Conservation (phyloP, 2,888 invertebrate genomes). For the Girardia tigrina region DNA sequence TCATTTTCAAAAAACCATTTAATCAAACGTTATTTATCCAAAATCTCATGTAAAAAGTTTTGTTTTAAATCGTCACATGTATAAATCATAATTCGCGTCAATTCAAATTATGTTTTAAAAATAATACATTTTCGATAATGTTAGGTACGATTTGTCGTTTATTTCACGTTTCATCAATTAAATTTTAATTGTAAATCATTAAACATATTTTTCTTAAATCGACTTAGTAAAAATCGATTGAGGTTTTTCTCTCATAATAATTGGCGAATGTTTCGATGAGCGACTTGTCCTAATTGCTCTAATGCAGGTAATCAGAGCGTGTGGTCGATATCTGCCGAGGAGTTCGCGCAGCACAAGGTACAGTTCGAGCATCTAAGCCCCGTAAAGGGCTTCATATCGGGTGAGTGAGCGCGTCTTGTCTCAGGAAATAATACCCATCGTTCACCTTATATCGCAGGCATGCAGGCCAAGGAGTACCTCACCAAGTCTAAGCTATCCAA, state of each 20-base stretch:
- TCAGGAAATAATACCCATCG: too few relatives aligned
- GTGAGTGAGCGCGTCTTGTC: neutral
- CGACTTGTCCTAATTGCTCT: too few relatives aligned
- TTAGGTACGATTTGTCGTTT: neutral
- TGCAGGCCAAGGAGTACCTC: neutral
- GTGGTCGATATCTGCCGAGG: neutral
- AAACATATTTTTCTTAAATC: too few relatives aligned
- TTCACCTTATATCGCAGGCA: neutral
- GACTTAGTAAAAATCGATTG: too few relatives aligned
- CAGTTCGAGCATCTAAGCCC: neutral
- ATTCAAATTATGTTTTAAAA: neutral
- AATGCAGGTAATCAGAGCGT: neutral
- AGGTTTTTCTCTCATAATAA: too few relatives aligned
- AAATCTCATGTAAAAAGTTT: too few relatives aligned
- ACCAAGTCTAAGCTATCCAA: neutral
- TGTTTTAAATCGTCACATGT: neutral
- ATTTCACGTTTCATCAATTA: too few relatives aligned
- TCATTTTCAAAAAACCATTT: too few relatives aligned
- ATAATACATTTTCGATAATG: neutral
- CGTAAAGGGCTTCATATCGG: neutral
- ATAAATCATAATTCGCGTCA: neutral
- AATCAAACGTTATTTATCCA: too few relatives aligned
- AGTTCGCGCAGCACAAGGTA: neutral
- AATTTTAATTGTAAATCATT: too few relatives aligned
- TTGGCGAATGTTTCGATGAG: too few relatives aligned